These are phyloP conservation scores for Cryptus armator DNA, from an alignment of 2,888 invertebrate species.

Conservation along the genomic window DNA sequence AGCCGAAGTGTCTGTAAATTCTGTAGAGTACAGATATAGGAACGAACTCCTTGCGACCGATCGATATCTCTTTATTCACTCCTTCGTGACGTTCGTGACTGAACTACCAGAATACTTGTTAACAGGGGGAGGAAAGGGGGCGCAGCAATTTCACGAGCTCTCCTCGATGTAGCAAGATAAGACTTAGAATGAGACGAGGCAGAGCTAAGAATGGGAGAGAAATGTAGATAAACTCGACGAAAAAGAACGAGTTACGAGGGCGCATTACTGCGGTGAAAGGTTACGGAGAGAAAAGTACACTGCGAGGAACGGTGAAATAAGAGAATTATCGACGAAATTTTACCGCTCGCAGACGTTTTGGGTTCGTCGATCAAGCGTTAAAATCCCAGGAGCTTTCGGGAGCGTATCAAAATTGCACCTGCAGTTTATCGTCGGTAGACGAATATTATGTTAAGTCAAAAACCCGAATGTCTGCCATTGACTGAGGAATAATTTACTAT, in stretches of 20 bases:
- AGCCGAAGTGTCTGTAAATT: neutral
- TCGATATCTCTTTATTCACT: conserved; percentile 57
- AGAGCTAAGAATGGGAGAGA: conserved; percentile 1
- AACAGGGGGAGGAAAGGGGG: neutral
- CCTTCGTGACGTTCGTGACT: conserved; percentile 60
- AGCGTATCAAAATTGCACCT: neutral
- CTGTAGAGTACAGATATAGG: neutral
- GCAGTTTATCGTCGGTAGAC: neutral
- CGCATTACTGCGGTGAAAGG: neutral
- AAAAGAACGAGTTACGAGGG: conserved; percentile 3
- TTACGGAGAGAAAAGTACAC: neutral
- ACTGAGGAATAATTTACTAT: too few species aligned
- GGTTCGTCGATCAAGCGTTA: neutral
- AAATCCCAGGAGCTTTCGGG: neutral
- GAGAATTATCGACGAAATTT: neutral
- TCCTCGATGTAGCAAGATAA: conserved; percentile 32
- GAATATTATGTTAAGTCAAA: too few species aligned
- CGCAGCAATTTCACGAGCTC: conserved; percentile 49
- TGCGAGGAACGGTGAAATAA: neutral
- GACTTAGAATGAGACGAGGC: conserved; percentile 26
- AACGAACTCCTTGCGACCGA: neutral
- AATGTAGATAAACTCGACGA: conserved; percentile 4
- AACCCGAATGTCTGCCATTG: too few species aligned
- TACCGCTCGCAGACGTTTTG: neutral
- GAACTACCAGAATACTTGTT: conserved; percentile 58